Evolutionary conservation across 2,797 vertebrate species (phyloP), one percentile per base, ranked within the genome.

Genomic region (Natrix natrix): DNA sequence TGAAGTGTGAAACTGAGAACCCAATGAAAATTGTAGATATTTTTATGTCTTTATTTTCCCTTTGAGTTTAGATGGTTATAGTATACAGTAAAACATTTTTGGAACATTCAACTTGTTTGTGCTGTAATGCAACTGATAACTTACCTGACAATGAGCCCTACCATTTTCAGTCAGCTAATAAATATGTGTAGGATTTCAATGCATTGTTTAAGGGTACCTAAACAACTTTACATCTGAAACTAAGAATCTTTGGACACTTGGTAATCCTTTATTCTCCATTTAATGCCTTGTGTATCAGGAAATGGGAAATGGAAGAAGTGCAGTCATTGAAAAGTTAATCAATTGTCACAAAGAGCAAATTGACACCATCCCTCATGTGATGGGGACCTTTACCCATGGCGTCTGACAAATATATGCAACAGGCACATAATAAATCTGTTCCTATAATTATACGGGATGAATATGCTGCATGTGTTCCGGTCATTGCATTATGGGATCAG

Each of bases 11-110:
- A 90, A 86, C 56, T 91, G 61, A 66, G 52, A 90, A 59, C 57
- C 63, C 83, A 66, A 63, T 88, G 61, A 56, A 86, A 90, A 88
- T 14, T 87, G 26, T 10, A 83, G 54, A 59, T 94, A 91, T 86
- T 89, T 89, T 89, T 91, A 94, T 74, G 22, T 60, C 43, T 43
- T 32, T 37, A 37, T 37, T n/a, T 54, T 69, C 87, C n/a, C 37
- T 91, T 86, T 60, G 37, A 43, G 28, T n/a, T 91, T 91, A 54
- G 24, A 56, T 26, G 43, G 12, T 66, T 78, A 14, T 90, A 87
- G 32, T 20, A 52, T 63, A 78, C 5, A 28, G 14, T 4, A 14
- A 69, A 86, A 74, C 32, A 61, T 87, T 17, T 55, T 24, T 56
- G 16, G 22, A 3, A 63, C 54, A 66, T 12, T 66, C 74, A 86